Evolutionary conservation across 1,140 invertebrate species (phyloP), one percentile per base, ranked within the genome.

Genomic region (Ostrea denselamellosa): DNA sequence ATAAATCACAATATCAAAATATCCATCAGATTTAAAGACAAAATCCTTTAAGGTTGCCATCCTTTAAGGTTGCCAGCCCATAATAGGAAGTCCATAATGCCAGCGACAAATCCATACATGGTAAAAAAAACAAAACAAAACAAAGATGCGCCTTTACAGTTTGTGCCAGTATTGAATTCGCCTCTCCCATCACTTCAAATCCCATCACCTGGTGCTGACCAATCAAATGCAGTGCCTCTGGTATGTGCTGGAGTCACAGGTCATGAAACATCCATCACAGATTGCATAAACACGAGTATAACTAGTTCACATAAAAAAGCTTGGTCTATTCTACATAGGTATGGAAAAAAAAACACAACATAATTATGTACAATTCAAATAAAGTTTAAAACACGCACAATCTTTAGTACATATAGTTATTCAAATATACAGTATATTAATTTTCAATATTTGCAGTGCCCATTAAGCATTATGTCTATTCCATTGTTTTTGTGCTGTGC

Each of bases 401-500:
- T 19, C 14, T 10, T 5, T 58, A 19, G 3, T 12, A 7, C 54
- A 56, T 56, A 17, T 56, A 7, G 53, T 53, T 10, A 58, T 17
- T 12, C 56, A 58, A 58, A 12, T 17, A 9, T 19, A 62, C 0
- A n/a, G 17, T 2, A 62, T 17, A 58, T 10, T 0, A 14, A n/a
- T 62, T n/a, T 19, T 62, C 17, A 5, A 62, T 4, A 62, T 62
- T 53, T 8, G 17, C 82, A 83, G 5, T 22, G n/a, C 14, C 34
- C 82, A 52, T 53, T 8, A 54, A 86, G 22, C 10, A 77, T 34
- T 34, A 85, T n/a, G 44, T 77, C 90, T 90, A 92, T 84, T 92
- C 92, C 86, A 91, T 81, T 12, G 91, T 93, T 62, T 91, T 93
- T 62, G 89, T 89, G 71, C 91, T 92, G 58, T 90, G 88, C 19